Percentiles rank a stretch among this genome's conserved stretches.
Conservation (phyloP, 1,140 invertebrate genomes). For the Cydia fagiglandana region DNA sequence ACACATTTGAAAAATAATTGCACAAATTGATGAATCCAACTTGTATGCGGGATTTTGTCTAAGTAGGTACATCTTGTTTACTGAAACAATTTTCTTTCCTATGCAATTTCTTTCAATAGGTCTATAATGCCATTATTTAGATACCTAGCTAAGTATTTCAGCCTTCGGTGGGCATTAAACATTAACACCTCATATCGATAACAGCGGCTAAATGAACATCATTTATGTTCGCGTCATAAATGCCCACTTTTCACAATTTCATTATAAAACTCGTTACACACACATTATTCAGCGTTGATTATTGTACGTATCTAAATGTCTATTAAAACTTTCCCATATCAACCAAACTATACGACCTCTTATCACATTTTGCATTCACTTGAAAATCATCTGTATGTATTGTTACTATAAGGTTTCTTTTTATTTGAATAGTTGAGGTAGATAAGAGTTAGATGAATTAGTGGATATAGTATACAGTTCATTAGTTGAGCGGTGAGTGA, state of each 20-base stretch:
- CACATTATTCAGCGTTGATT: constrained; percentile 16
- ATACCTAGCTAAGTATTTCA: too few species aligned
- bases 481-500: constrained; percentile 16
- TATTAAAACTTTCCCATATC: constrained; percentile 29
- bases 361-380: not conserved
- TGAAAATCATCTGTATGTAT: not conserved
- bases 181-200: constrained; percentile 15
- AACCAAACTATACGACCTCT: not conserved
- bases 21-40: too few species aligned
- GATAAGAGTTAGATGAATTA: constrained; percentile 9
- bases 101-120: too few species aligned
- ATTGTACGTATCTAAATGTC: constrained; percentile 26
- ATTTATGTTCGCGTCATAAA: constrained; percentile 16
- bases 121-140: too few species aligned
- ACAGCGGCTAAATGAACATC: constrained; percentile 10
- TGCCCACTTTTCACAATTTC: constrained; percentile 9
- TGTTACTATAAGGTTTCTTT: not conserved
- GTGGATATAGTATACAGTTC: constrained; percentile 9
- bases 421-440: not conserved
- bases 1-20: too few species aligned
- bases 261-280: constrained; percentile 29
- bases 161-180: not conserved
- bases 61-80: too few species aligned
- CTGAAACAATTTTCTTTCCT: too few species aligned
- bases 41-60: too few species aligned